phyloP scores from a whole-genome alignment of 2,797 vertebrate genomes.

The Gastrophryne carolinensis region DNA sequence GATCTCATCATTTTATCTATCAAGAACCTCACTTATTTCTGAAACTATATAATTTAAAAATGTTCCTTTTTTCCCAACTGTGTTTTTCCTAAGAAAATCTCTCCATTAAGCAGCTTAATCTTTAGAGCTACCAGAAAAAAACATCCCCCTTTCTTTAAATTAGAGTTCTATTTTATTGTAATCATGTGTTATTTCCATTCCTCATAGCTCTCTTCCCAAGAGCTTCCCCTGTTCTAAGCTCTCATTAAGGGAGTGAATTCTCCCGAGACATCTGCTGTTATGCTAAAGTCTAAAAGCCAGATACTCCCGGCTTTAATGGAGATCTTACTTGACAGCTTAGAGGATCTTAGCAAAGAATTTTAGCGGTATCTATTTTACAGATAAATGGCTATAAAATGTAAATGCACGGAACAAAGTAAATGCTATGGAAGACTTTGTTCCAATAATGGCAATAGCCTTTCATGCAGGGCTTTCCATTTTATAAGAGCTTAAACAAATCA shows the following conservation, averaged over 20 bases:
- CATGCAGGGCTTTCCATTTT: neutral
- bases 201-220: slow-evolving; percentile 40
- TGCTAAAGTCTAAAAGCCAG: slow-evolving; percentile 47
- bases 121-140: slow-evolving; percentile 15
- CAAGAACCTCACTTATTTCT: neutral
- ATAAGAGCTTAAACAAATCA: neutral
- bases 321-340: slow-evolving; percentile 49
- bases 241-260: slow-evolving; percentile 52
- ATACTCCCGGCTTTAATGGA: slow-evolving; percentile 47
- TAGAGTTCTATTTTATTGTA: slow-evolving; percentile 50
- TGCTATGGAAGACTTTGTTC: slow-evolving; percentile 1
- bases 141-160: slow-evolving; percentile 41
- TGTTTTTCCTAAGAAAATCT: slow-evolving; percentile 11
- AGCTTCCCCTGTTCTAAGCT: slow-evolving; percentile 43
- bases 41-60: neutral
- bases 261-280: slow-evolving; percentile 46
- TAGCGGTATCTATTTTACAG: slow-evolving; percentile 31
- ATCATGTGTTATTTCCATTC: slow-evolving; percentile 51
- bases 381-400: slow-evolving; percentile 29
- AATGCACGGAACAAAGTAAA: slow-evolving; percentile 32
- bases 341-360: slow-evolving; percentile 35
- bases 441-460: neutral
- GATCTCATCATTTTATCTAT: neutral
- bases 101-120: slow-evolving; percentile 36
- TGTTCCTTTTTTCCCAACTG: neutral